Conservation (phyloP, 2,888 invertebrate species). For the Trilocha varians region DNA sequence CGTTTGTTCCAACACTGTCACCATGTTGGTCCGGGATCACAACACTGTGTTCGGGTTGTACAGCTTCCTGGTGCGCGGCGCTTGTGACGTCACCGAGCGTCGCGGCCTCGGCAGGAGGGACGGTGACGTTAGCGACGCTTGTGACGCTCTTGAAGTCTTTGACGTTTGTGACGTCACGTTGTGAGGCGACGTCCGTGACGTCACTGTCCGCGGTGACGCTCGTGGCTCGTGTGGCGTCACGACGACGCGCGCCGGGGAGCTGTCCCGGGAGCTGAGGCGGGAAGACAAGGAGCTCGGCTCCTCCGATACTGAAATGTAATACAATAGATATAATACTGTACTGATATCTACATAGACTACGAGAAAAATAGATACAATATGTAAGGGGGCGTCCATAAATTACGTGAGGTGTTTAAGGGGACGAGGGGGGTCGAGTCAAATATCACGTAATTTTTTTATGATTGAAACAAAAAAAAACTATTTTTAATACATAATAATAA, state of each 20-base stretch:
- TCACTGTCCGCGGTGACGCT: conserved; percentile 23
- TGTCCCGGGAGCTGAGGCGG: not conserved
- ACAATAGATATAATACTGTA: too few species aligned
- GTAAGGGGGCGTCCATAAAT: too few species aligned
- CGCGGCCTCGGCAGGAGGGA: not conserved
- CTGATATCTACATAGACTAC: too few species aligned
- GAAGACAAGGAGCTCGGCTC: too few species aligned
- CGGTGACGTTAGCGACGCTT: conserved; percentile 2
- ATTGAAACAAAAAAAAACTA: too few species aligned
- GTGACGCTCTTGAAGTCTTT: not conserved
- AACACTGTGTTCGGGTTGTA: conserved; percentile 10
- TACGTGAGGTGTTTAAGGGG: too few species aligned
- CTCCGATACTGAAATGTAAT: too few species aligned
- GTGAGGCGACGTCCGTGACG: conserved; percentile 10
- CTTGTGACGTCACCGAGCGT: not conserved
- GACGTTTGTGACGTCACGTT: not conserved
- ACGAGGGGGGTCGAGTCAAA: too few species aligned
- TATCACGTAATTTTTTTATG: too few species aligned
- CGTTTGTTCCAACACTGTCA: too few species aligned
- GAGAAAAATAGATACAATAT: too few species aligned
- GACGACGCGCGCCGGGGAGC: not conserved
- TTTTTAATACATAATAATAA: too few species aligned
- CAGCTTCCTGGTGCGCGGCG: conserved; percentile 7
- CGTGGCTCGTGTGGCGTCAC: conserved; percentile 21
- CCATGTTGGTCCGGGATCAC: conserved; percentile 4